A percentile compares a stretch with the other conserved stretches of the same genome.
Evolutionary conservation across 2,888 invertebrate species (phyloP).

Genomic region (Eupithecia inturbata): DNA sequence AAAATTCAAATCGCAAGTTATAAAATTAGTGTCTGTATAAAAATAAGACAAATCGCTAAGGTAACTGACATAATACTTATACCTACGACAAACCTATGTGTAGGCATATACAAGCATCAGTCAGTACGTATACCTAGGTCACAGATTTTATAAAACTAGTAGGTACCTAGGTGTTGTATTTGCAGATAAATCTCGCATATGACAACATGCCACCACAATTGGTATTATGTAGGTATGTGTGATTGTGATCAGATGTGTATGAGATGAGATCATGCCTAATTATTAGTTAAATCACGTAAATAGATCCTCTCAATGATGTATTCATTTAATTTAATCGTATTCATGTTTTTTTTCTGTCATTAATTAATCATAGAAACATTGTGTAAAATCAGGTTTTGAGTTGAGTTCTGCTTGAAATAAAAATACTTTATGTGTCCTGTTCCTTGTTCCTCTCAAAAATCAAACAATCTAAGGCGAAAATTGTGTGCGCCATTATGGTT

Average conservation of each 20-base stretch:
- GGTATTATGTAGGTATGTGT: neutral
- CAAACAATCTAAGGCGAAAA: neutral
- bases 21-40: neutral
- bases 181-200: constrained; percentile 13
- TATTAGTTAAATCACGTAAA: constrained; percentile 55
- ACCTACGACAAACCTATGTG: neutral
- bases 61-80: neutral
- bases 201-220: constrained; percentile 6
- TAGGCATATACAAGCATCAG: neutral
- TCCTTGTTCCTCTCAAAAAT: neutral
- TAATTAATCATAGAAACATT: neutral
- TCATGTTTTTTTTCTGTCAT: constrained; percentile 11
- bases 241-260: constrained; percentile 40
- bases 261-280: constrained; percentile 38
- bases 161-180: neutral
- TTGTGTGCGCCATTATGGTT: neutral
- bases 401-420: neutral
- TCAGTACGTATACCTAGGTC: no score
- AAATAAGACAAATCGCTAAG: neutral
- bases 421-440: neutral
- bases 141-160: no score
- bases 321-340: constrained; percentile 14
- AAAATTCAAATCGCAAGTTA: neutral
- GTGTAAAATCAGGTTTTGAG: neutral
- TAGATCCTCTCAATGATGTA: constrained; percentile 46